A percentile compares a stretch with the other conserved stretches of the same genome.
Conservation (phyloP, 23 tunicate species). For the Clavelina lepadiformis region DNA sequence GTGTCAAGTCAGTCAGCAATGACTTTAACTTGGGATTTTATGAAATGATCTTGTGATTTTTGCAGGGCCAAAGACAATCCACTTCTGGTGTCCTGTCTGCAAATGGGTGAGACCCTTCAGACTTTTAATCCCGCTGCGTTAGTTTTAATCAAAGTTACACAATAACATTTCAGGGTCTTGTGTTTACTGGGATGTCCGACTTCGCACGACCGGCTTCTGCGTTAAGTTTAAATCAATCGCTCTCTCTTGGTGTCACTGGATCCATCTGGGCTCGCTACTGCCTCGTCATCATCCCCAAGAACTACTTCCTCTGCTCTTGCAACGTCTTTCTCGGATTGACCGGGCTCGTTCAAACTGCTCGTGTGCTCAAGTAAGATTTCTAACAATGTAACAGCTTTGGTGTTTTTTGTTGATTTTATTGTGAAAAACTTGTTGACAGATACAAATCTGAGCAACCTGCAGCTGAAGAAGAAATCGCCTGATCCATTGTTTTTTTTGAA, state of each 20-base stretch:
- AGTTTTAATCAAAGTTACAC: not conserved
- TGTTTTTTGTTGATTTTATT: no score
- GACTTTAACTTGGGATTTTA: no score
- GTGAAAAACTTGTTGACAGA: no score
- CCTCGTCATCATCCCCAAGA: conserved; percentile 80
- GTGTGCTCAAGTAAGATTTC: conserved; percentile 86
- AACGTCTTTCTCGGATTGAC: conserved; percentile 85
- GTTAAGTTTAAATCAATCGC: conserved; percentile 83
- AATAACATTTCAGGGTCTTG: conserved; percentile 66
- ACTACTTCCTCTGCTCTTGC: conserved; percentile 88
- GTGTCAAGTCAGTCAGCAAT: no score
- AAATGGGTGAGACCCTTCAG: conserved; percentile 74
- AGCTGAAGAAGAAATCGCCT: no score
- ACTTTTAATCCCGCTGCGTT: not conserved
- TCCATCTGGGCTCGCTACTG: conserved; percentile 89
- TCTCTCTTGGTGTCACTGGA: conserved; percentile 76
- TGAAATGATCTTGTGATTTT: not conserved
- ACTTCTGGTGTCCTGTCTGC: conserved; percentile 96
- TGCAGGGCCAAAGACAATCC: conserved; percentile 91
- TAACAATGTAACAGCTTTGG: no score
- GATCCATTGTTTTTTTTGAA: no score
- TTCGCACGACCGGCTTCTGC: conserved; percentile 78
- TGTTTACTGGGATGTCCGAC: conserved; percentile 92
- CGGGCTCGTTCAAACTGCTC: conserved; percentile 61
- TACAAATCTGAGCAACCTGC: no score